Evolutionary conservation across 2,113 vertebrate genomes (phyloP).

Genomic region (Tragulus kanchil): DNA sequence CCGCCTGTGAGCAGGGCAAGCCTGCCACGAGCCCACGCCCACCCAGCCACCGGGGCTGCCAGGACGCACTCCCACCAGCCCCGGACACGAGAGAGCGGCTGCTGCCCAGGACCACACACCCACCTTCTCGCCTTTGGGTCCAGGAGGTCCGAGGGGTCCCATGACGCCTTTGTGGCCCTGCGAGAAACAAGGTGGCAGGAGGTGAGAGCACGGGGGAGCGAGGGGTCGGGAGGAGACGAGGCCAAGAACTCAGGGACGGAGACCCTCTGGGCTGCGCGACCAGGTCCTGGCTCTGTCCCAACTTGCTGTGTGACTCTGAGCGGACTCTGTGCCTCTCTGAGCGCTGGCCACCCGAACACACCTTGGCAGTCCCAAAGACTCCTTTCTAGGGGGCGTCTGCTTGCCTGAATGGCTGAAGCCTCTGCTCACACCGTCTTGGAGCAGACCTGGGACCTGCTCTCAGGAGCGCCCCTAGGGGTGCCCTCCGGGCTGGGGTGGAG

Average conservation of each 20-base stretch:
- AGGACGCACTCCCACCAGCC: accelerated
- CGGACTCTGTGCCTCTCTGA: neutral
- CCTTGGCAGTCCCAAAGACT: too few relatives aligned
- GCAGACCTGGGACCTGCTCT: neutral
- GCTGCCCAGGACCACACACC: neutral
- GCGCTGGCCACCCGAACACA: neutral
- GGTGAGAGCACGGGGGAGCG: neutral
- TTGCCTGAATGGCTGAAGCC: neutral
- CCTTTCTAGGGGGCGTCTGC: neutral
- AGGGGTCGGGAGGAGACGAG: neutral
- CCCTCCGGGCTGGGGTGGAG: neutral
- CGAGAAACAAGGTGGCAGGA: constrained; percentile 29
- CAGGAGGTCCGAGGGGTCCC: constrained; percentile 93
- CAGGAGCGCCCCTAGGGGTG: neutral
- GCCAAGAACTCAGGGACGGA: neutral
- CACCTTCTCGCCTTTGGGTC: constrained; percentile 98
- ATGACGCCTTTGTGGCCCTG: constrained; percentile 95
- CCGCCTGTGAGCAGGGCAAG: neutral
- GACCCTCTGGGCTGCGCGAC: neutral
- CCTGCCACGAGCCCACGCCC: accelerated
- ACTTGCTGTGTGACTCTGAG: neutral
- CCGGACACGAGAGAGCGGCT: neutral
- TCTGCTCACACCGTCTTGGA: neutral
- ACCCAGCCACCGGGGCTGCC: neutral
- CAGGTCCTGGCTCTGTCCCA: neutral